A percentile compares a stretch with the other conserved stretches of the same genome.
Conservation (phyloP, 2,888 invertebrate genomes). For the Encarsia formosa region DNA sequence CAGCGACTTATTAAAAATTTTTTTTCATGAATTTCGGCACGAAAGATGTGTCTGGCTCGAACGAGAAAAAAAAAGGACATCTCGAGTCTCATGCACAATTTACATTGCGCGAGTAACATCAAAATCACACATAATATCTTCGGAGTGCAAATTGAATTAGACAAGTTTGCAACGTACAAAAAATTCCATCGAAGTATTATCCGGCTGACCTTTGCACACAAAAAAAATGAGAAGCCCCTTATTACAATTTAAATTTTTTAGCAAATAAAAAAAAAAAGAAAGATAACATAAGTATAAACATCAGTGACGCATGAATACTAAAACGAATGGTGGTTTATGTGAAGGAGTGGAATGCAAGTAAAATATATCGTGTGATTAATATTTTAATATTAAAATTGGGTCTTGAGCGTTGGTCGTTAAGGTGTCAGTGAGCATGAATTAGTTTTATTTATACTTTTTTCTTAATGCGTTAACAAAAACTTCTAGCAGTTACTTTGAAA, state of each 20-base stretch:
- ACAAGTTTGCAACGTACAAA: not conserved
- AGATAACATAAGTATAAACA: constrained; percentile 2
- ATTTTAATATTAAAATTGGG: constrained; percentile 15
- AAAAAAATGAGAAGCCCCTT: constrained; percentile 7
- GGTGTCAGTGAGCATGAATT: constrained; percentile 38
- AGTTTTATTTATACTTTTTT: constrained; percentile 30
- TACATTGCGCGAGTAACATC: constrained; percentile 11
- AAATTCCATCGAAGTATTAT: not conserved
- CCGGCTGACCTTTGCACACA: constrained; percentile 14
- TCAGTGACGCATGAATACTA: constrained; percentile 15
- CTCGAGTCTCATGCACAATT: constrained; percentile 4
- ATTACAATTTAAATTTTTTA: too few species aligned
- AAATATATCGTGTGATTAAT: constrained; percentile 14
- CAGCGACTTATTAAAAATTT: too few species aligned
- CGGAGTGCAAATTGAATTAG: constrained; percentile 3
- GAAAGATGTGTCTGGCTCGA: not conserved
- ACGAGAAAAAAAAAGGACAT: not conserved
- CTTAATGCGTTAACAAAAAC: too few species aligned
- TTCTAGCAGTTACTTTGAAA: too few species aligned
- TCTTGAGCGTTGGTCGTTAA: constrained; percentile 38
- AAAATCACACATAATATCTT: constrained; percentile 6
- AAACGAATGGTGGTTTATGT: constrained; percentile 18
- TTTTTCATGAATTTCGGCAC: too few species aligned
- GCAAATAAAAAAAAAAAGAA: too few species aligned
- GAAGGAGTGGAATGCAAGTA: constrained; percentile 18